phyloP scores from a whole-genome alignment of 2,113 vertebrate species.

The Hippocampus barbouri region DNA sequence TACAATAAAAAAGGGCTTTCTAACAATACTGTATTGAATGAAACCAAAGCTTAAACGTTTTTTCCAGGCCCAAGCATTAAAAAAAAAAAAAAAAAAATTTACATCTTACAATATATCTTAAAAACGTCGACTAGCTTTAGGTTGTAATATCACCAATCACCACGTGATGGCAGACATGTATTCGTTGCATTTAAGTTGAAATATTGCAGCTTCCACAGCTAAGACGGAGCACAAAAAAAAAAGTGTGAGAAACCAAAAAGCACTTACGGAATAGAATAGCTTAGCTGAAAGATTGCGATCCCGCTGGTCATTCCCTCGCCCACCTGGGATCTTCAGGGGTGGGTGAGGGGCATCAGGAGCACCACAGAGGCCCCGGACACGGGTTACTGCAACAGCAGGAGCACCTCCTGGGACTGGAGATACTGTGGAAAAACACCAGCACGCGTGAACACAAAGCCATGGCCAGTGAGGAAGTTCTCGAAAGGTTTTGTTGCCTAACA shows the following conservation, averaged over 20 bases:
- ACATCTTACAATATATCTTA: too few species aligned
- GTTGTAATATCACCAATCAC: too few species aligned
- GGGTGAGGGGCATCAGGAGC: slow-evolving; percentile 99
- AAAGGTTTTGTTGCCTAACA: too few species aligned
- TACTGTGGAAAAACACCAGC: slow-evolving; percentile 11
- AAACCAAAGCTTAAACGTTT: too few species aligned
- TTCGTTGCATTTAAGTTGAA: too few species aligned
- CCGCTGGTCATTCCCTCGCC: slow-evolving; percentile 99
- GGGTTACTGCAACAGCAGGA: slow-evolving; percentile 92
- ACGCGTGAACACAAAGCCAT: slow-evolving; percentile 32
- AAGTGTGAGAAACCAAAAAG: background rate
- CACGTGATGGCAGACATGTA: too few species aligned
- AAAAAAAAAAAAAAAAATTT: too few species aligned
- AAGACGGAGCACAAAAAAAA: too few species aligned
- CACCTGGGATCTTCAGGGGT: slow-evolving; percentile 99
- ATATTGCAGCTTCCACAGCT: too few species aligned
- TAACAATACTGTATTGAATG: too few species aligned
- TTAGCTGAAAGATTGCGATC: slow-evolving; percentile 99
- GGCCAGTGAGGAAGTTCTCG: background rate
- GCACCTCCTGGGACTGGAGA: slow-evolving; percentile 81
- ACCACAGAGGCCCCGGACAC: slow-evolving; percentile 99
- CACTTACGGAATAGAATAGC: slow-evolving; percentile 92
- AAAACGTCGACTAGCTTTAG: too few species aligned
- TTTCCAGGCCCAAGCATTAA: too few species aligned
- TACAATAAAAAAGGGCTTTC: background rate